A percentile compares a stretch with the other conserved stretches of the same genome.
These are phyloP conservation scores for Elmis aenea DNA, from an alignment of 2,888 invertebrate genomes.

Conservation along the genomic window DNA sequence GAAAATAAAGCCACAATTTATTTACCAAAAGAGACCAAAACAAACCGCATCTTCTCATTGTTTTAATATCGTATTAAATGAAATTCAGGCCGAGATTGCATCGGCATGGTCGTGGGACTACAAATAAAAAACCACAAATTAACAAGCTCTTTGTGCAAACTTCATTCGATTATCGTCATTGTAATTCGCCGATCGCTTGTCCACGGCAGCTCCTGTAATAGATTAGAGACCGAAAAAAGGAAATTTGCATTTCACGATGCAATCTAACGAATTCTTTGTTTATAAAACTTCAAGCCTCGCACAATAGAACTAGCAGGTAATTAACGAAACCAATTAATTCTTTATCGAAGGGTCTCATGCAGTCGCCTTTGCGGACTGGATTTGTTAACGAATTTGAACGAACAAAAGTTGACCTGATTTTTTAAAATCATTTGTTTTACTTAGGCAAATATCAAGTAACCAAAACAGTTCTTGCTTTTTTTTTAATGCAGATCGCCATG, in stretches of 20 bases:
- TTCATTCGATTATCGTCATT: slow-evolving; percentile 30
- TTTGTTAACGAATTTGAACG: too few relatives aligned
- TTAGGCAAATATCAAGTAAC: too few relatives aligned
- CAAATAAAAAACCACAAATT: slow-evolving; percentile 27
- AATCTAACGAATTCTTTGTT: slow-evolving; percentile 21
- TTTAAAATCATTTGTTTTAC: too few relatives aligned
- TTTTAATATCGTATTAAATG: slow-evolving; percentile 20
- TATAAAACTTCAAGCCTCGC: background rate
- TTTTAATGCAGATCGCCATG: too few relatives aligned
- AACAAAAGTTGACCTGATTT: too few relatives aligned
- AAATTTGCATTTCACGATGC: slow-evolving; percentile 30
- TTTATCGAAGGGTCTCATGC: too few relatives aligned
- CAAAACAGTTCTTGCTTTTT: too few relatives aligned
- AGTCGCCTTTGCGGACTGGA: too few relatives aligned
- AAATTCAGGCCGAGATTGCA: slow-evolving; percentile 23
- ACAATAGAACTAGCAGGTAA: background rate
- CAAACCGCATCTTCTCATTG: too few relatives aligned
- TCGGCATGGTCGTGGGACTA: slow-evolving; percentile 25
- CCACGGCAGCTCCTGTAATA: slow-evolving; percentile 22
- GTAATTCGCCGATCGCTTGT: slow-evolving; percentile 28
- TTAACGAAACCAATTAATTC: background rate
- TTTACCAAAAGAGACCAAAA: too few relatives aligned
- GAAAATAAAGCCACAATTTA: too few relatives aligned
- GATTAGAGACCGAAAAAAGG: slow-evolving; percentile 26
- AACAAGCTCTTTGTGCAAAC: slow-evolving; percentile 31